Evolutionary conservation across 2,888 invertebrate genomes (phyloP), one percentile per base, ranked within the genome.

Genomic region (Sinohyriopsis cumingii): DNA sequence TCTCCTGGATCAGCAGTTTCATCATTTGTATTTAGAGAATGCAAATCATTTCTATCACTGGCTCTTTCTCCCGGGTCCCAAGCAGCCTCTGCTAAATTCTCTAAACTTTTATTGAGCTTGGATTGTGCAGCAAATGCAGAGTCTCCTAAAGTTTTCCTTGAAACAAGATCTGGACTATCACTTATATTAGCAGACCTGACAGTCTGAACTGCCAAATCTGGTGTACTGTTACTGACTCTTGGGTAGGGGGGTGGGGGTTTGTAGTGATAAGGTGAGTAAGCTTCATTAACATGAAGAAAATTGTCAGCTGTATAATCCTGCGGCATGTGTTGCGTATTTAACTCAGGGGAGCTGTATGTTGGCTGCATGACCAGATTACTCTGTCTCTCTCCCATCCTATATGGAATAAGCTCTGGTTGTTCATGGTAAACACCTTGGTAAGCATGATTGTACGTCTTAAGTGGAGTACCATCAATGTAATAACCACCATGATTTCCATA

Each of bases 191-290:
- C 56, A 60, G 65, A 68, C 33, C 78, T 67, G 67, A 56, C 74
- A n/a, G 85, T 80, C 67, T 87, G 86, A 53, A 82, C 85, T 0
- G 95, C 95, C 69, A 96, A 89, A 88, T 96, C 96, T 0, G 96
- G 95, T 0, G 95, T 95, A 0, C 95, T 95, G 82, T 94, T 95
- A 15, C 95, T 95, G 24, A 86, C 87, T 18, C 88, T 79, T 0
- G 95, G 95, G 90, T 96, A 96, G 0, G 96, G 96, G 0, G 96
- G 96, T 0, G 95, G 95, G 5, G 88, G 88, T 88, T 95, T 95
- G 87, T 93, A 94, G 9, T 94, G 92, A 85, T 94, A 94, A 25
- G 94, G 90, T 84, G 93, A 86, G 64, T 93, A 76, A 59, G 92
- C 92, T 69, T 91, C 90, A 62, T 83, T 77, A 56, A 82, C 79